These are phyloP conservation scores for Varanus salvator DNA, from an alignment of 2,113 vertebrate genomes.

Conservation along the genomic window DNA sequence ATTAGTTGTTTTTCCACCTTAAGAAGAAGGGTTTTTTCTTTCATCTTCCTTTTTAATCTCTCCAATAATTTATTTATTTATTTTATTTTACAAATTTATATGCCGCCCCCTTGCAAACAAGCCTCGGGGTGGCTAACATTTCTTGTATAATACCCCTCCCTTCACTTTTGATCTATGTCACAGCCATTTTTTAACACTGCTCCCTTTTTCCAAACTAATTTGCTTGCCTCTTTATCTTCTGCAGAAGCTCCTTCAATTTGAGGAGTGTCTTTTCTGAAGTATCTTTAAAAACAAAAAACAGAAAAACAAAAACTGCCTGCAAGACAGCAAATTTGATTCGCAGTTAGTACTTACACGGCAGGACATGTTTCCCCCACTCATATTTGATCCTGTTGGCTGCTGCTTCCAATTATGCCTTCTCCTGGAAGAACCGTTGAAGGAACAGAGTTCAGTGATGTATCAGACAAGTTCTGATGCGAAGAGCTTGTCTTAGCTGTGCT, in stretches of 20 bases:
- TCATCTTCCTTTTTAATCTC: background rate
- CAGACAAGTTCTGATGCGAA: constrained; percentile 68
- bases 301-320: constrained; percentile 40
- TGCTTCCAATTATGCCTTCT: constrained; percentile 76
- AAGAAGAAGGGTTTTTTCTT: background rate
- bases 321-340: constrained; percentile 62
- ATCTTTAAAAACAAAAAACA: constrained; percentile 42
- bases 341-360: constrained; percentile 67
- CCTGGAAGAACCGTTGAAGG: constrained; percentile 68
- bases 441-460: constrained; percentile 70
- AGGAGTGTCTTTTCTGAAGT: constrained; percentile 57
- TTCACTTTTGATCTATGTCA: constrained; percentile 42
- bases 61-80: no score
- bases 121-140: no score
- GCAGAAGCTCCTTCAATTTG: constrained; percentile 17
- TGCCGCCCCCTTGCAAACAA: no score
- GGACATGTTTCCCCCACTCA: constrained; percentile 60
- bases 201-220: constrained; percentile 52
- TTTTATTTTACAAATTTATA: no score
- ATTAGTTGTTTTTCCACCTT: constrained; percentile 10
- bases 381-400: constrained; percentile 71
- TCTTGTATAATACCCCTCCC: constrained; percentile 13
- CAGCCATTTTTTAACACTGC: constrained; percentile 22
- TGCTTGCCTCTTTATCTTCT: constrained; percentile 34
- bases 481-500: constrained; percentile 59